phyloP scores from a whole-genome alignment of 2,113 vertebrate species.

The Struthio camelus region DNA sequence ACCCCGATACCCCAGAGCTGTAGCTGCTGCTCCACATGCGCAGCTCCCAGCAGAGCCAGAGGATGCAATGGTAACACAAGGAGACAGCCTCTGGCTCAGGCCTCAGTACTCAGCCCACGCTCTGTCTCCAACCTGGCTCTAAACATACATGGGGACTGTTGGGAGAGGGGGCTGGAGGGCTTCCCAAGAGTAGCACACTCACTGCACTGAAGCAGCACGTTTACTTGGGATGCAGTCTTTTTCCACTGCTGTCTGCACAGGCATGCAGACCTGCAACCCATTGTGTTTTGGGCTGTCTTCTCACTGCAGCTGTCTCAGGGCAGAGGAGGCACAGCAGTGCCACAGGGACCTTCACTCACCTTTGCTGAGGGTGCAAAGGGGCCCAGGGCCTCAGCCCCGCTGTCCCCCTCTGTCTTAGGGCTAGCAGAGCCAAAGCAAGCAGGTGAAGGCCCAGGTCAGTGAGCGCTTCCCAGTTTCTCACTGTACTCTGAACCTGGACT shows the following conservation, averaged over 20 bases:
- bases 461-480: background rate
- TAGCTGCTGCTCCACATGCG: background rate
- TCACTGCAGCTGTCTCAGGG: background rate
- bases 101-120: background rate
- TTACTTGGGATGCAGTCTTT: too few relatives aligned
- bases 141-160: too few relatives aligned
- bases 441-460: background rate
- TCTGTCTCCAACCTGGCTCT: too few relatives aligned
- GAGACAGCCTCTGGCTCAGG: background rate
- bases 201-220: too few relatives aligned
- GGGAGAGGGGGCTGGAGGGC: too few relatives aligned
- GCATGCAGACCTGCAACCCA: too few relatives aligned
- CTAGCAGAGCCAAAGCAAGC: background rate
- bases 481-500: rapidly evolving
- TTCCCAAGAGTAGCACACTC: too few relatives aligned
- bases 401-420: background rate
- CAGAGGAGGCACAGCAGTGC: background rate
- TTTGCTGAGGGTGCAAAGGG: background rate
- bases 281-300: too few relatives aligned
- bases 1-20: background rate
- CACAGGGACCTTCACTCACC: background rate
- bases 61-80: background rate
- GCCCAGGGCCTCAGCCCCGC: background rate
- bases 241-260: too few relatives aligned
- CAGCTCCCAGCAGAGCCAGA: background rate